These are phyloP conservation scores for Priocnemis perturbator DNA, from an alignment of 2,888 invertebrate genomes.

Conservation along the genomic window DNA sequence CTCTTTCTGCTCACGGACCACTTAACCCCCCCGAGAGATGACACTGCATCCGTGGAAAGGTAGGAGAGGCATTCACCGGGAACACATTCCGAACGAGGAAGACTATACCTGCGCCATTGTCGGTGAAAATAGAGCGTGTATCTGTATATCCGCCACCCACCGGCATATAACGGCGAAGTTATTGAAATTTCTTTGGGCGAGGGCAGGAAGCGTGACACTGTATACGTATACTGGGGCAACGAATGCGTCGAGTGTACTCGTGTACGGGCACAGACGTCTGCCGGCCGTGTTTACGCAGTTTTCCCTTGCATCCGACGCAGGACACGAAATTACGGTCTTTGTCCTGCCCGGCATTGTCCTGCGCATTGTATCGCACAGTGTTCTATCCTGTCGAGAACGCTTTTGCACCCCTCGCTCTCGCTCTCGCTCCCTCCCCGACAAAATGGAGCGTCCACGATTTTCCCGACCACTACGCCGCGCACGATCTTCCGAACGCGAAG, in stretches of 20 bases:
- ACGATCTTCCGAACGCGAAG: too few species aligned
- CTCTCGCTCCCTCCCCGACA: not conserved
- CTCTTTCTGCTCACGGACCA: constrained; percentile 49
- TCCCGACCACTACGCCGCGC: not conserved
- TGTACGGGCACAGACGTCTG: too few species aligned
- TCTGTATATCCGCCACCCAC: constrained; percentile 31
- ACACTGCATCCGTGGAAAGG: constrained; percentile 29
- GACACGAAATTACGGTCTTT: constrained; percentile 43
- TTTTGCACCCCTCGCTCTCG: not conserved
- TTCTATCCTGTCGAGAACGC: constrained; percentile 18
- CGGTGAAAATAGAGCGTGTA: constrained; percentile 31
- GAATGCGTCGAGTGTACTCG: too few species aligned
- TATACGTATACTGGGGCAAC: too few species aligned
- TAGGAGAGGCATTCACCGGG: constrained; percentile 16
- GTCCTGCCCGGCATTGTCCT: constrained; percentile 3
- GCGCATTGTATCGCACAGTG: not conserved
- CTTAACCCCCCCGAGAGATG: constrained; percentile 61
- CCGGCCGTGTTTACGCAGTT: too few species aligned
- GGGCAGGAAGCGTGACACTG: constrained; percentile 24
- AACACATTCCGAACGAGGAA: constrained; percentile 16
- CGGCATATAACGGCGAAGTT: constrained; percentile 58
- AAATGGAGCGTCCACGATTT: not conserved
- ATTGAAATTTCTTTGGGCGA: constrained; percentile 56
- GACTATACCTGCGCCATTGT: constrained; percentile 42
- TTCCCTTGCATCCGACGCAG: too few species aligned